These are phyloP conservation scores for Periophthalmus modestus DNA, from an alignment of 2,113 vertebrate genomes.

Conservation along the genomic window DNA sequence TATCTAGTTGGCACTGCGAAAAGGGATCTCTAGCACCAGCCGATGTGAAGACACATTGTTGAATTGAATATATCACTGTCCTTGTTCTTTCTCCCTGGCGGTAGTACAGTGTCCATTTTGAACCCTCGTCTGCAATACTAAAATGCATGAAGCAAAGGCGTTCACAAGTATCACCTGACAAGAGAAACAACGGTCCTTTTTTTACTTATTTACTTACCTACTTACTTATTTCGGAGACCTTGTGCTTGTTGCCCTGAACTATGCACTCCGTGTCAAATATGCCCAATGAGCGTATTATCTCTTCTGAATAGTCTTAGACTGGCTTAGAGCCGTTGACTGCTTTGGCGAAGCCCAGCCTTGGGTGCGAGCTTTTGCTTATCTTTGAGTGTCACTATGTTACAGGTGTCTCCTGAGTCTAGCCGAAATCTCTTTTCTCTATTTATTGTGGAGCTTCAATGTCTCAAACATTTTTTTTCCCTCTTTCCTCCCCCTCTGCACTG, in stretches of 20 bases:
- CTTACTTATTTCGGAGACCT: background rate
- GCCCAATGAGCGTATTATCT: background rate
- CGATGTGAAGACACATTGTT: background rate
- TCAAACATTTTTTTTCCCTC: background rate
- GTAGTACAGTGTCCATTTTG: background rate
- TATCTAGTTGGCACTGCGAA: background rate
- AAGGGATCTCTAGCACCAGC: background rate
- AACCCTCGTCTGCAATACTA: background rate
- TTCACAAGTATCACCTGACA: background rate
- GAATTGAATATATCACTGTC: background rate
- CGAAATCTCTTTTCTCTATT: background rate
- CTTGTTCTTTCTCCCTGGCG: background rate
- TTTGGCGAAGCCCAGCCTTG: background rate
- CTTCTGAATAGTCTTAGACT: background rate
- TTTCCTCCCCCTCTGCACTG: background rate
- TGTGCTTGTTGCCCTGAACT: background rate
- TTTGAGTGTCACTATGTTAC: too few relatives aligned
- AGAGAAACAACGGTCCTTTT: background rate
- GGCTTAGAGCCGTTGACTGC: background rate
- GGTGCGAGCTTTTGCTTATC: too few relatives aligned
- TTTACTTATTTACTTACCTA: background rate
- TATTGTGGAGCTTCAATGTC: background rate
- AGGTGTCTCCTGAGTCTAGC: background rate
- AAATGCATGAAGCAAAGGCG: background rate
- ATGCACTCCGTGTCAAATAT: background rate